Evolutionary conservation across 2,888 invertebrate species (phyloP).

Genomic region (Pardosa pseudoannulata): DNA sequence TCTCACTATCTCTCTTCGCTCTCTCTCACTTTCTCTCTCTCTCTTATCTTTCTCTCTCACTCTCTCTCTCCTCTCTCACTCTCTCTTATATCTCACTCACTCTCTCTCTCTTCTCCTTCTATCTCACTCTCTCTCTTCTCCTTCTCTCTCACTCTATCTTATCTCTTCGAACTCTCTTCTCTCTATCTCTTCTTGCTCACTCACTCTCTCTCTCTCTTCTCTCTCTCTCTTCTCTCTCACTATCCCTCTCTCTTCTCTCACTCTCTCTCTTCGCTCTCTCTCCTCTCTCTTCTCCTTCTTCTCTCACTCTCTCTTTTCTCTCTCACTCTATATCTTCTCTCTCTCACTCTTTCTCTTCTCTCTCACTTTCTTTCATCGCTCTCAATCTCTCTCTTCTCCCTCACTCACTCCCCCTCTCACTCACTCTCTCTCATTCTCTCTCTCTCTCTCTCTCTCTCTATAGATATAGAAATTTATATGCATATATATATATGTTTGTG

Average conservation of each 20-base stretch:
- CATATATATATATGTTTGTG: too few species aligned
- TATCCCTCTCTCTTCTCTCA: neutral
- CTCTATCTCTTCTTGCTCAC: neutral
- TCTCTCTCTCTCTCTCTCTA: too few species aligned
- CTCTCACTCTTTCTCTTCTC: too few species aligned
- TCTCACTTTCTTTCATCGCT: too few species aligned
- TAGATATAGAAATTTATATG: too few species aligned
- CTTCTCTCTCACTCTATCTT: neutral
- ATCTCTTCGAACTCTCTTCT: neutral
- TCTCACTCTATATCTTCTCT: too few species aligned
- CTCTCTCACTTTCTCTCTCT: neutral
- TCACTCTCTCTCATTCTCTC: too few species aligned
- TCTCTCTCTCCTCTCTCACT: neutral
- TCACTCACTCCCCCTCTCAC: too few species aligned
- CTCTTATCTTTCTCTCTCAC: neutral
- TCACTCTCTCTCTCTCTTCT: neutral
- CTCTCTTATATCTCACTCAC: neutral
- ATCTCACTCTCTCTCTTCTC: neutral
- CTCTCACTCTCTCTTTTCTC: too few species aligned
- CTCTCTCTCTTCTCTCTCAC: neutral
- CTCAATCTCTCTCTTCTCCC: too few species aligned
- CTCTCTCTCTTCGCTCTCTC: too few species aligned
- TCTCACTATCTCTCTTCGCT: neutral
- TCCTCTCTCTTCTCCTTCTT: too few species aligned
- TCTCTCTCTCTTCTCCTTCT: neutral